Evolutionary conservation across 2,113 vertebrate species (phyloP).

Genomic region (Gila orcuttii): DNA sequence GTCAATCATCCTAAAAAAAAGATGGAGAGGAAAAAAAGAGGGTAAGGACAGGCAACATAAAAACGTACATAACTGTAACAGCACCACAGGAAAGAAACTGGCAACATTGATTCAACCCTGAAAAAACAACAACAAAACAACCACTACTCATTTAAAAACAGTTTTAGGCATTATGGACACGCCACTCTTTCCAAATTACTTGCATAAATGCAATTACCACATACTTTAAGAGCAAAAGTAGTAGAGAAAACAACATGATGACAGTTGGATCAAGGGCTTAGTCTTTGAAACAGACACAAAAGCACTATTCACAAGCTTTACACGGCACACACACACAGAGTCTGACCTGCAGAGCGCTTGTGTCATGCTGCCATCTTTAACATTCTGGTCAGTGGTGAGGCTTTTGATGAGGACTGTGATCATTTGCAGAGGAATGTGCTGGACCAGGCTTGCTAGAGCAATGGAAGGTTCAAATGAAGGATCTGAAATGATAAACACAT

Average conservation of each 20-base stretch:
- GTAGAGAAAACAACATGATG: neutral
- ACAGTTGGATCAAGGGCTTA: neutral
- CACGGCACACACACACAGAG: neutral
- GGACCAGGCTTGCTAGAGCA: slow-evolving; percentile 93
- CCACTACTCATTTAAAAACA: neutral
- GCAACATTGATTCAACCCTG: neutral
- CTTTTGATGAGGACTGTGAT: slow-evolving; percentile 97
- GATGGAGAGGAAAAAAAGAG: neutral
- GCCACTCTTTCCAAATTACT: neutral
- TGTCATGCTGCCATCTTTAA: slow-evolving; percentile 97
- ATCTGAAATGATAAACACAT: slow-evolving; percentile 73
- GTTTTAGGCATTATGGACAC: neutral
- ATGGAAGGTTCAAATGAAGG: slow-evolving; percentile 93
- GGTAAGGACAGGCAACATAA: slow-evolving; percentile 1
- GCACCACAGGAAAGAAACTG: neutral
- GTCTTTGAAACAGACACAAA: slow-evolving; percentile 10
- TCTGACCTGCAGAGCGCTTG: slow-evolving; percentile 94
- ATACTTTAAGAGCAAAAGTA: neutral
- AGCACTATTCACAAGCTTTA: neutral
- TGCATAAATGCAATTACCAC: neutral
- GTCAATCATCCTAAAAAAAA: slow-evolving; percentile 90
- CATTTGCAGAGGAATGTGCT: slow-evolving; percentile 98
- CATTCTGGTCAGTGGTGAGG: slow-evolving; percentile 95
- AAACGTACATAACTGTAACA: slow-evolving; percentile 14
- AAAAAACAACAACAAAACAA: neutral